Base-by-base conservation (phyloP, 2,888 invertebrate genomes). In the Gastrophysa polygoni region DNA sequence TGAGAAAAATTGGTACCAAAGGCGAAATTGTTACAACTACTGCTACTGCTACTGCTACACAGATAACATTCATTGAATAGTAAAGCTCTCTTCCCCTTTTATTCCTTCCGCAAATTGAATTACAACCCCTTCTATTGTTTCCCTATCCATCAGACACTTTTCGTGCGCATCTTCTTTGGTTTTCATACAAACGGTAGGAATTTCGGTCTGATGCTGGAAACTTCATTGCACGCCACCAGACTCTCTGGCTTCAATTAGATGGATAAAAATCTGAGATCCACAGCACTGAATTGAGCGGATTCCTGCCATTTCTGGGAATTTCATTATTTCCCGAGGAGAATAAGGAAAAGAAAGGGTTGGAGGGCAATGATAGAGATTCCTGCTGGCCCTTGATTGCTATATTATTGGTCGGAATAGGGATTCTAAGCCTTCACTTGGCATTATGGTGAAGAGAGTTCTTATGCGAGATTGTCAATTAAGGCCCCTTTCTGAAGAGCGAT, bases 341-440 rank as follows among this genome's bases (percentile, higher is more conserved):
- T 50, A 49, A 64, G 63, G 55, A 57, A 69, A 67, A 61, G 70
- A 70, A 73, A 74, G 72, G 75, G 75, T 76, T 76, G 69, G 71
- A 70, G 72, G 73, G 71, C 70, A 71, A 69, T 69, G 67, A 68
- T 69, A 68, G 71, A 74, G 75, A 75, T 74, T 76, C 74, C 74
- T 67, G 67, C 61, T 68, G 67, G 70, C 68, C 70, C 71, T 71
- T 74, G 75, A 76, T 77, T 77, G 75, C 75, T 74, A 75, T 75
- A 77, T 77, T 75, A 75, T 77, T 75, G 75, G 70, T 69, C 71
- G 71, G 73, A 72, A 72, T 72, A n/a, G 50, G 54, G 43, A 24
- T 54, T 54, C 43, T 43, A 10, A 54, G 54, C 44, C 43, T 54
- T 21, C 10, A 24, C 52, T 21, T 21, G 54, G 43, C 21, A 38